A percentile compares a stretch with the other conserved stretches of the same genome.
Conservation (phyloP, 2,888 invertebrate genomes). For the Poecilobothrus nobilitatus region DNA sequence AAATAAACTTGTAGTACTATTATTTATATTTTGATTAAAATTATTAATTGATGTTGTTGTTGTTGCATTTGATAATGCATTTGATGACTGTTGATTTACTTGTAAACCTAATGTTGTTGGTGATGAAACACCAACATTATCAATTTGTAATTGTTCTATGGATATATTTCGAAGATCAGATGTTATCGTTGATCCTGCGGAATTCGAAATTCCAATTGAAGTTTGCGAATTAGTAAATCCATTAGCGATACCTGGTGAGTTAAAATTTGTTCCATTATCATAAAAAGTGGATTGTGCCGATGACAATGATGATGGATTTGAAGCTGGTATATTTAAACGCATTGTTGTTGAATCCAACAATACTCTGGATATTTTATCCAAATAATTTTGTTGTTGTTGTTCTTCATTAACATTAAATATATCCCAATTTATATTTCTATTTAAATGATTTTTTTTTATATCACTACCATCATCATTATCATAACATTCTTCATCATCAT, state of each 20-base stretch:
- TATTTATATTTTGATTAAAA: neutral
- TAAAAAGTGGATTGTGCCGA: neutral
- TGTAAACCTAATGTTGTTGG: neutral
- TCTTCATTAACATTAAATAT: neutral
- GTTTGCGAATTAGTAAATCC: neutral
- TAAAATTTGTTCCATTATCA: neutral
- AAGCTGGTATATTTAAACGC: constrained; percentile 7
- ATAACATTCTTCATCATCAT: neutral
- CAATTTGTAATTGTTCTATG: neutral
- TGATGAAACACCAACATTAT: constrained; percentile 1
- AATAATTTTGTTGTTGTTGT: neutral
- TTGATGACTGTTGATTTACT: neutral
- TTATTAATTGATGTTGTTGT: neutral
- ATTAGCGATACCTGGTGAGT: neutral
- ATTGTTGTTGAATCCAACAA: neutral
- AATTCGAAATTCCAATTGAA: neutral
- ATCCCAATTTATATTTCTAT: neutral
- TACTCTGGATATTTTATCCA: neutral
- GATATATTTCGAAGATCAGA: neutral
- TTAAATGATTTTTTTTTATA: neutral
- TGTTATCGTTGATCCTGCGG: neutral
- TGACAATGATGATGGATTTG: neutral
- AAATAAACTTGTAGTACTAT: constrained; percentile 7
- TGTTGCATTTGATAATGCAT: too few species aligned
- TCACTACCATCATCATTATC: neutral